Evolutionary conservation across 2,797 vertebrate species (phyloP).

Genomic region (Gastrophryne carolinensis): DNA sequence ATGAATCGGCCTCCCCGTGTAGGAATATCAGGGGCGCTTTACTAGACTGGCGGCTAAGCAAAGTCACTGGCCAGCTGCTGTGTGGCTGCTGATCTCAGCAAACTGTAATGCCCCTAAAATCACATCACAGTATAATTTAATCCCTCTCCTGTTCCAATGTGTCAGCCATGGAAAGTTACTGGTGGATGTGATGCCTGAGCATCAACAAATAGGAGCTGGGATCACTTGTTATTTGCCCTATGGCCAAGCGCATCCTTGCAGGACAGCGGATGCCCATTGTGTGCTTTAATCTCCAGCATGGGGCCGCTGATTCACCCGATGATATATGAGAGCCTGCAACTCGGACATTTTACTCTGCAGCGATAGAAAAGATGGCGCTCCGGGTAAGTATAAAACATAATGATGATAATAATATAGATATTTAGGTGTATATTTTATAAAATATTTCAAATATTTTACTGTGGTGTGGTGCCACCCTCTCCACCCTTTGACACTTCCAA

Average conservation of each 20-base stretch:
- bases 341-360: not conserved
- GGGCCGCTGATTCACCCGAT: slow-evolving; percentile 1
- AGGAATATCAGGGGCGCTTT: not conserved
- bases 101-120: not conserved
- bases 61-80: not conserved
- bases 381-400: slow-evolving; percentile 5
- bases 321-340: slow-evolving; percentile 21
- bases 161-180: slow-evolving; percentile 2
- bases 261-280: not conserved
- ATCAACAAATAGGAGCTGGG: not conserved
- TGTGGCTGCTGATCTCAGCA: slow-evolving; percentile 16
- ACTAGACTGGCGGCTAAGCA: not conserved
- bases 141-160: slow-evolving; percentile 9
- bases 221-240: slow-evolving; percentile 12
- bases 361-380: slow-evolving; percentile 13
- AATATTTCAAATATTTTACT: too few relatives aligned
- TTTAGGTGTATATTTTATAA: too few relatives aligned
- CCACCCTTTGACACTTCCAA: too few relatives aligned
- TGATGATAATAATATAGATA: not conserved
- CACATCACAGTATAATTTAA: slow-evolving; percentile 5
- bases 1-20: too few relatives aligned
- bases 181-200: not conserved
- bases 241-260: not conserved
- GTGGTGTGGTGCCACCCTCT: too few relatives aligned
- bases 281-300: slow-evolving; percentile 17